Evolutionary conservation across 2,797 vertebrate species (phyloP).

Genomic region (Mycteria americana): DNA sequence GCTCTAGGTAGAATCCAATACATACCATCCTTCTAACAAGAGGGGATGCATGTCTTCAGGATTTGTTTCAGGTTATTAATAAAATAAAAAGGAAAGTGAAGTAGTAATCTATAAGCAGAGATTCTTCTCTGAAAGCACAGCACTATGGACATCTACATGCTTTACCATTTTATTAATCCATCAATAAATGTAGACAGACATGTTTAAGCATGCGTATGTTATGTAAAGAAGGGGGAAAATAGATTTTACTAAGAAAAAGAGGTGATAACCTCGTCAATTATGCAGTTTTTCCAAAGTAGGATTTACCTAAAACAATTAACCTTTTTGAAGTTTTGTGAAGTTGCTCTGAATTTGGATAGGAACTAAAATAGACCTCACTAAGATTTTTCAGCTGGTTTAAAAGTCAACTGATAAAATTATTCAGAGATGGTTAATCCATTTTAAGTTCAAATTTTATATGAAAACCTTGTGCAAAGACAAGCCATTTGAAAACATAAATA

Average conservation of each 20-base stretch:
- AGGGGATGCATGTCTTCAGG: not conserved
- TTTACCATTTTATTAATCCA: not conserved
- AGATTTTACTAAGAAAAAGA: not conserved
- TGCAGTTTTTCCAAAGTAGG: not conserved
- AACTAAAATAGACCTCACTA: not conserved
- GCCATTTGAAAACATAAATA: not conserved
- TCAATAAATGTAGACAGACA: not conserved
- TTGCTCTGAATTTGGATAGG: not conserved
- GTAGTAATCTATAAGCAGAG: not conserved
- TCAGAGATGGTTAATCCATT: not conserved
- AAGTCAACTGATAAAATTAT: not conserved
- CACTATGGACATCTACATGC: not conserved
- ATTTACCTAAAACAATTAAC: not conserved
- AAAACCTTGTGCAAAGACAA: not conserved
- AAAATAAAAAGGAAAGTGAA: not conserved
- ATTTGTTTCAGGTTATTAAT: not conserved
- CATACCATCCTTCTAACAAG: rapidly evolving
- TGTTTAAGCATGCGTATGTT: not conserved
- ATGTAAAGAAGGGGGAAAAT: not conserved
- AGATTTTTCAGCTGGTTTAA: not conserved
- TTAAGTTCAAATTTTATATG: not conserved
- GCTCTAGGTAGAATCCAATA: not conserved
- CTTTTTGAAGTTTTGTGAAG: not conserved
- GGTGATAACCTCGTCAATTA: not conserved
- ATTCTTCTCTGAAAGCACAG: not conserved